A percentile compares a stretch with the other conserved stretches of the same genome.
Conservation (phyloP, 2,797 vertebrate species). For the Tapirus indicus region DNA sequence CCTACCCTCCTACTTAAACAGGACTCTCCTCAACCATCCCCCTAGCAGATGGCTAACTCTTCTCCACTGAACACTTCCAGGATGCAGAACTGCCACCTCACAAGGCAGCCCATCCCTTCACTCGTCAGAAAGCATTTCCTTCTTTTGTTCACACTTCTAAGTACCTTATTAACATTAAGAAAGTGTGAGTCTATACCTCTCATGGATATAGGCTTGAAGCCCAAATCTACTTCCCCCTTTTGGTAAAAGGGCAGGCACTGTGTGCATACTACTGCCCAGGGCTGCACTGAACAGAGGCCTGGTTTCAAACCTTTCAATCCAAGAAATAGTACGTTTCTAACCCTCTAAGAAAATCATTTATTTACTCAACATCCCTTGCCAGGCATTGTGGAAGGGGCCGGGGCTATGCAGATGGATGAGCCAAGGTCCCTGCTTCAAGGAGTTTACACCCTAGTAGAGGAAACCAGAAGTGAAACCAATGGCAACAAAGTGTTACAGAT, state of each 20-base stretch:
- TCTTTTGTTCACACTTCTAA: not conserved
- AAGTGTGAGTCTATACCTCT: not conserved
- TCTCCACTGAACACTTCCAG: not conserved
- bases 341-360: not conserved
- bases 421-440: not conserved
- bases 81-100: not conserved
- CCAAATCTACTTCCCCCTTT: not conserved
- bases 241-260: not conserved
- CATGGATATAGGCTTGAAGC: not conserved
- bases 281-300: not conserved
- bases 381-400: not conserved
- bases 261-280: rapidly evolving
- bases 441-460: not conserved
- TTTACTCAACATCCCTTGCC: not conserved
- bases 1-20: not conserved
- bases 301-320: not conserved
- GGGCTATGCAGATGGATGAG: not conserved
- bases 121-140: not conserved
- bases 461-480: not conserved
- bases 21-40: not conserved
- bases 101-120: not conserved
- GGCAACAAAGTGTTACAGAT: not conserved
- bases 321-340: not conserved
- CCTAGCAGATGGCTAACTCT: not conserved
- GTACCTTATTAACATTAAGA: not conserved